Evolutionary conservation across 2,113 vertebrate genomes (phyloP).

Genomic region (Cinclus cinclus): DNA sequence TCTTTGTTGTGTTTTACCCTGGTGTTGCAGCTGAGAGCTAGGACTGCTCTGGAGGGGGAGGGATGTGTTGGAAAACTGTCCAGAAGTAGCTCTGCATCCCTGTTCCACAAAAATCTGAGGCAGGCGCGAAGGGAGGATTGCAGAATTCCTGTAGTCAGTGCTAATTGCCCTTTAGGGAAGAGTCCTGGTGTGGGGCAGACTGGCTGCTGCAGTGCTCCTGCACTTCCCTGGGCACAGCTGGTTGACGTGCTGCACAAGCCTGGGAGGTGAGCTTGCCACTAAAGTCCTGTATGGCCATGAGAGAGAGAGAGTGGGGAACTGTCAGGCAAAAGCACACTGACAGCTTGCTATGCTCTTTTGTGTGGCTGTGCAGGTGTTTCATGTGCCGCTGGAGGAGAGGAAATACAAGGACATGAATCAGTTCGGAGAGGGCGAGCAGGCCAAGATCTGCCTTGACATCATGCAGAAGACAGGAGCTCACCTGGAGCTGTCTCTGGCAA

Average conservation of each 20-base stretch:
- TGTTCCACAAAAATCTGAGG: background rate
- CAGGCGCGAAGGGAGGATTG: background rate
- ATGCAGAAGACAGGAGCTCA: constrained; percentile 98
- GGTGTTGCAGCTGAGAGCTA: background rate
- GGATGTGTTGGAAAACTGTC: background rate
- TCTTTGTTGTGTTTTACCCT: background rate
- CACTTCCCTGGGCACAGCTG: background rate
- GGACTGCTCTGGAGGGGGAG: background rate
- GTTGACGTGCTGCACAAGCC: background rate
- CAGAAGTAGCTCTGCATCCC: background rate
- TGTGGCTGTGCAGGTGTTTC: constrained; percentile 86
- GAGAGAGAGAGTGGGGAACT: background rate
- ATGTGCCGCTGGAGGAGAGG: constrained; percentile 97
- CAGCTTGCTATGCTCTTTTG: background rate
- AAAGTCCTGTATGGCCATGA: background rate
- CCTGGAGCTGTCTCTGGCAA: constrained; percentile 95
- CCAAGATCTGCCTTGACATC: constrained; percentile 98
- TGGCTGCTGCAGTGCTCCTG: background rate
- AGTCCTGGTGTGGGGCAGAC: background rate
- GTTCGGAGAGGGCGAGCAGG: constrained; percentile 98
- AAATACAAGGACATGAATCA: constrained; percentile 99
- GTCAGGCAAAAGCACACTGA: background rate
- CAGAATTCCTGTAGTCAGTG: background rate
- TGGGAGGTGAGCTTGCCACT: background rate
- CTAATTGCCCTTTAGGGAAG: background rate